A percentile compares a stretch with the other conserved stretches of the same genome.
Evolutionary conservation across 2,888 invertebrate genomes (phyloP).

Genomic region (Odontocolon sp.): DNA sequence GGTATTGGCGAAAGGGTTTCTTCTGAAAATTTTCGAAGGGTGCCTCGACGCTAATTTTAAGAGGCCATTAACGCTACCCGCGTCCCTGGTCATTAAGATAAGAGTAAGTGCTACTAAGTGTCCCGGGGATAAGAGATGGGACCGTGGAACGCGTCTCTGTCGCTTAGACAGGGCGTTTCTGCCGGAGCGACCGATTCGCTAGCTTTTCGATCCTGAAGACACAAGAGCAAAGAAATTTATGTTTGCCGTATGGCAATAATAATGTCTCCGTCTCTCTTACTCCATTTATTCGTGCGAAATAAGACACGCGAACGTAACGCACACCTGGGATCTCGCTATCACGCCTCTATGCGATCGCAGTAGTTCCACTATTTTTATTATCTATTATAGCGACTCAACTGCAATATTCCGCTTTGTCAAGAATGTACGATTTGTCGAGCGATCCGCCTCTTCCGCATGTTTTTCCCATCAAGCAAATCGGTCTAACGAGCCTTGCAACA

Average conservation of each 20-base stretch:
- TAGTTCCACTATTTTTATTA: slow-evolving; percentile 32
- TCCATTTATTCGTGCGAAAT: slow-evolving; percentile 21
- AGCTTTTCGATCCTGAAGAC: slow-evolving; percentile 44
- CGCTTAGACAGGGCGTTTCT: slow-evolving; percentile 52
- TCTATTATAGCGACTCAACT: slow-evolving; percentile 19
- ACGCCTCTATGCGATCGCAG: neutral
- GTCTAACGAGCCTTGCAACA: slow-evolving; percentile 42
- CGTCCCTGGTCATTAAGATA: slow-evolving; percentile 80
- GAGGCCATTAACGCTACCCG: slow-evolving; percentile 79
- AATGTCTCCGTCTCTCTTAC: slow-evolving; percentile 24
- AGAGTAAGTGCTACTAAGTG: slow-evolving; percentile 81
- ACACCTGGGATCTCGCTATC: slow-evolving; percentile 4
- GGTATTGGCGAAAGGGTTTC: slow-evolving; percentile 30
- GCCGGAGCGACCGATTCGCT: slow-evolving; percentile 31
- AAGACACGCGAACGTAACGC: neutral
- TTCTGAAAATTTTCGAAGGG: slow-evolving; percentile 68
- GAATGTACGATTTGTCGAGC: slow-evolving; percentile 36
- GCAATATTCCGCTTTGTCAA: slow-evolving; percentile 18
- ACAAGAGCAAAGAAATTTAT: slow-evolving; percentile 37
- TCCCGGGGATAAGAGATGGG: slow-evolving; percentile 78
- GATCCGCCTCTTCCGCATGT: slow-evolving; percentile 33
- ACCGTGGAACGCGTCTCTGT: slow-evolving; percentile 63
- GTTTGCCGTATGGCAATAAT: slow-evolving; percentile 46
- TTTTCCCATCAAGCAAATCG: slow-evolving; percentile 52
- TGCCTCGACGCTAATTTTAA: slow-evolving; percentile 76